phyloP scores from a whole-genome alignment of 2,113 vertebrate genomes.

The Motacilla tschutschensis region DNA sequence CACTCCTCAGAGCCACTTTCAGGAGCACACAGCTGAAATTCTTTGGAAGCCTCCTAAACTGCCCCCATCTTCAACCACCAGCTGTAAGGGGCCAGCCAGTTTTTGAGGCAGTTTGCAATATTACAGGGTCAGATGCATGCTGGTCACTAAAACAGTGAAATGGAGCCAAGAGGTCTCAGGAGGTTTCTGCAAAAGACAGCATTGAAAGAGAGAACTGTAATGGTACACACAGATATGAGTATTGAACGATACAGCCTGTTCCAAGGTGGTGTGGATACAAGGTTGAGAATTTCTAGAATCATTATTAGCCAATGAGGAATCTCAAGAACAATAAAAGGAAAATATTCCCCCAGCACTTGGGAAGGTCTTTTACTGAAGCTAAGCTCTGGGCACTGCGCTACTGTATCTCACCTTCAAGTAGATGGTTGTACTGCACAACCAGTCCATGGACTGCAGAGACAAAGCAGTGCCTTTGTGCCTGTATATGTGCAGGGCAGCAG shows the following conservation, averaged over 20 bases:
- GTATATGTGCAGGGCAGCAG: neutral
- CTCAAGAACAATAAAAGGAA: neutral
- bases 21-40: neutral
- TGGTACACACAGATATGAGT: fast-evolving
- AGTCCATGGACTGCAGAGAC: neutral
- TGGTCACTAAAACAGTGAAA: neutral
- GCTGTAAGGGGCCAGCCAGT: neutral
- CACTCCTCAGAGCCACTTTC: neutral
- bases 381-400: neutral
- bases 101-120: neutral
- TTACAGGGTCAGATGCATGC: neutral
- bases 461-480: neutral
- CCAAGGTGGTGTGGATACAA: neutral
- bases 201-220: neutral
- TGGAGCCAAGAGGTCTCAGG: neutral
- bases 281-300: neutral
- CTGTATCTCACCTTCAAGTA: neutral
- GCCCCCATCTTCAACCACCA: neutral
- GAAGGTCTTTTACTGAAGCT: neutral
- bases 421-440: neutral
- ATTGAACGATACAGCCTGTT: fast-evolving
- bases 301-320: neutral
- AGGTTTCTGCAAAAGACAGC: neutral
- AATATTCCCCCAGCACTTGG: neutral
- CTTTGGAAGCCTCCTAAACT: neutral